These are phyloP conservation scores for Rhadina sibilatrix DNA, from an alignment of 2,113 vertebrate species.

Conservation along the genomic window DNA sequence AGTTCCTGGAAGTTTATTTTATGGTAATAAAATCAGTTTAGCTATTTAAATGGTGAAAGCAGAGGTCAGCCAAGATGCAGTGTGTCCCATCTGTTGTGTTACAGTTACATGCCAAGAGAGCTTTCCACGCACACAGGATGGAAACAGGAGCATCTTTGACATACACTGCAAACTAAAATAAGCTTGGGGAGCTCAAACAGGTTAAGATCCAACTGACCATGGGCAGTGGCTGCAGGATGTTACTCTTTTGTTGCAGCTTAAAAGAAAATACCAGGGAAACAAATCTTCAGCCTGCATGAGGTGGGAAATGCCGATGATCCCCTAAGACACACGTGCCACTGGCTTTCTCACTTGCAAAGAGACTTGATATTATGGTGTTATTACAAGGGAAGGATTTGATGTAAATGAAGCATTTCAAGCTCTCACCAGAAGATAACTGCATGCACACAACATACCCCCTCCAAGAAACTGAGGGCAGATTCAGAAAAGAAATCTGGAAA, in stretches of 20 bases:
- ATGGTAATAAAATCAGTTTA: slow-evolving; percentile 6
- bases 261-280: background rate
- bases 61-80: slow-evolving; percentile 56
- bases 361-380: background rate
- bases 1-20: slow-evolving; percentile 53
- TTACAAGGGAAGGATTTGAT: background rate
- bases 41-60: slow-evolving; percentile 24
- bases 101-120: background rate
- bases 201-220: background rate
- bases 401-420: background rate
- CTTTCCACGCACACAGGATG: background rate
- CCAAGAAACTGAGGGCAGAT: background rate
- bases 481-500: background rate
- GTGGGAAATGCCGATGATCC: background rate
- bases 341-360: background rate
- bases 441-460: background rate
- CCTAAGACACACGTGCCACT: background rate
- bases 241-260: background rate
- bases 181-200: background rate
- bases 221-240: background rate
- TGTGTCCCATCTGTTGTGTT: slow-evolving; percentile 39
- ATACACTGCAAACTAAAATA: background rate
- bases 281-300: background rate
- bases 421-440: background rate
- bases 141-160: background rate